phyloP scores from a whole-genome alignment of 53 echinoderm and acorn worm genomes.

The Temnopleurus reevesii region DNA sequence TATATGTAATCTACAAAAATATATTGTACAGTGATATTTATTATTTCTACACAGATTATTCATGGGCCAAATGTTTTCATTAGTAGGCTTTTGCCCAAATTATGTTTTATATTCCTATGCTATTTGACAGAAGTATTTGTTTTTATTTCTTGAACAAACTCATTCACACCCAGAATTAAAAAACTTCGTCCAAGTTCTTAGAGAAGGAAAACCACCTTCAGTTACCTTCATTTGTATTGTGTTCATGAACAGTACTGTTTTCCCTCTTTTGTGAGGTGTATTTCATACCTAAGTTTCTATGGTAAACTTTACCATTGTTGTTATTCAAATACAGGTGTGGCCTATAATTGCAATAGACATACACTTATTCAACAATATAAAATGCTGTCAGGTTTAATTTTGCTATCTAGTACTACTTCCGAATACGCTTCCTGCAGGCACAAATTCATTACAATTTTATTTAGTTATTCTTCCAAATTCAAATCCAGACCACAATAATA shows the following conservation, averaged over 20 bases:
- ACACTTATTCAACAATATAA: too few relatives aligned
- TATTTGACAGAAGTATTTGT: neutral
- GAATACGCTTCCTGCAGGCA: too few relatives aligned
- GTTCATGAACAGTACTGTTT: conserved; percentile 27
- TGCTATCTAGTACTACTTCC: too few relatives aligned
- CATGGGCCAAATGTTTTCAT: conserved; percentile 54
- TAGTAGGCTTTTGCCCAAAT: neutral
- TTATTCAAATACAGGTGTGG: neutral
- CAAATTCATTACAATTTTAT: too few relatives aligned
- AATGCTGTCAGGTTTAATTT: too few relatives aligned
- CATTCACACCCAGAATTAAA: neutral
- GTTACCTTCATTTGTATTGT: neutral
- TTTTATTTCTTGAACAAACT: neutral
- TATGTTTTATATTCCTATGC: conserved; percentile 27
- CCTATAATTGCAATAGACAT: neutral
- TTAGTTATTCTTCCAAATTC: too few relatives aligned
- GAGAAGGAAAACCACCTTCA: neutral
- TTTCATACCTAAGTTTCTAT: neutral
- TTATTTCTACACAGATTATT: conserved; percentile 43
- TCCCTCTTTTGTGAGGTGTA: neutral
- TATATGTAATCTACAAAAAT: conserved; percentile 15
- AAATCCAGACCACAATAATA: too few relatives aligned
- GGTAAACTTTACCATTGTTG: neutral
- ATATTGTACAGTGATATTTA: conserved; percentile 44
- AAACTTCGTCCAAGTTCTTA: neutral